A percentile compares a stretch with the other conserved stretches of the same genome.
These are phyloP conservation scores for Aspidoscelis tigris DNA, from an alignment of 2,113 vertebrate species.

Conservation along the genomic window DNA sequence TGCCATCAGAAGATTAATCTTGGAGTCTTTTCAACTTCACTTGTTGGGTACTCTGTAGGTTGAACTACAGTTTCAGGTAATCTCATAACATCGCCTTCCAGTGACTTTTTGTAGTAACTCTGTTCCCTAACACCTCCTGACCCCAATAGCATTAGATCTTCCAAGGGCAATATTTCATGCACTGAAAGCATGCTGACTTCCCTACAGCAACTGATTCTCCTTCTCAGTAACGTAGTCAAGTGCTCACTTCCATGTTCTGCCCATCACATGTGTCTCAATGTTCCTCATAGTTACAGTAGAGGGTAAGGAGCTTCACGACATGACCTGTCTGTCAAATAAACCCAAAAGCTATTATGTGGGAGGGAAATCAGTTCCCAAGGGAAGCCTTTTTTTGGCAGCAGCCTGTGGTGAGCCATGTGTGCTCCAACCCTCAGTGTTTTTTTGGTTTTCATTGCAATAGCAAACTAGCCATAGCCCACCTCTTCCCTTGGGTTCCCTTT, in stretches of 20 bases:
- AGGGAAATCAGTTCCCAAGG: not conserved
- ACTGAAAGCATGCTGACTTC: too few relatives aligned
- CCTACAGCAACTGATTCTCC: not conserved
- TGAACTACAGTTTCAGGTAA: not conserved
- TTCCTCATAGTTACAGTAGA: not conserved
- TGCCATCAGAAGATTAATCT: not conserved
- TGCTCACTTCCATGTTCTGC: not conserved
- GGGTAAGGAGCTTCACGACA: not conserved
- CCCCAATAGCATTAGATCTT: not conserved
- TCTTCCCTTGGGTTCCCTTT: constrained; percentile 2
- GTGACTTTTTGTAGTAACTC: not conserved
- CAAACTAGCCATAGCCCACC: not conserved
- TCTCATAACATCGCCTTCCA: not conserved
- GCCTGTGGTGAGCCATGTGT: not conserved
- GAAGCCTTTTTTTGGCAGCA: constrained; percentile 6
- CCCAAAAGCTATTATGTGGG: too few relatives aligned
- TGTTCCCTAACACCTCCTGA: not conserved
- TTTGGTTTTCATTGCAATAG: not conserved
- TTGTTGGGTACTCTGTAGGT: not conserved
- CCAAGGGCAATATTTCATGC: not conserved
- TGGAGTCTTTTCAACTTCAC: not conserved
- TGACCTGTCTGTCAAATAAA: not conserved
- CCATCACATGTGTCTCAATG: not conserved
- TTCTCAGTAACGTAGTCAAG: not conserved
- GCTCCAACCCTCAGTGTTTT: not conserved